phyloP scores from a whole-genome alignment of 1,140 invertebrate genomes.

The Adoxophyes honmai region DNA sequence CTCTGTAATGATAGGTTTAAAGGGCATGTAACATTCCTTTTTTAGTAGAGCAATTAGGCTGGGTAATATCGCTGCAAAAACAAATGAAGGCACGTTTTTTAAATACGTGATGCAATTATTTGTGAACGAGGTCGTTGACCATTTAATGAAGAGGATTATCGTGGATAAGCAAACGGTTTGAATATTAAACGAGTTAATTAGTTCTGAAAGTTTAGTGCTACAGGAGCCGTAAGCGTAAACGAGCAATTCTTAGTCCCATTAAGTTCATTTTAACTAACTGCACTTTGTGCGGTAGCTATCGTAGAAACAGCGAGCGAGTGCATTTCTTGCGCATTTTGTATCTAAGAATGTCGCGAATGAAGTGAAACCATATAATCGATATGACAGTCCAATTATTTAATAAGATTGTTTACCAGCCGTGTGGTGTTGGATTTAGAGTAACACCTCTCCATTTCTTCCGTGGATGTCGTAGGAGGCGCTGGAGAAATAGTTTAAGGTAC shows the following conservation, averaged over 20 bases:
- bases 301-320: conserved; percentile 1
- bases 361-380: too few relatives aligned
- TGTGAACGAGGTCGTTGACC: background rate
- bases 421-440: too few relatives aligned
- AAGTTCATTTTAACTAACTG: conserved; percentile 37
- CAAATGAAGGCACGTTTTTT: too few relatives aligned
- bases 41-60: conserved; percentile 21
- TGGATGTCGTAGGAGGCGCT: too few relatives aligned
- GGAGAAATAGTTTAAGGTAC: too few relatives aligned
- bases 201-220: background rate
- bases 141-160: background rate
- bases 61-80: background rate
- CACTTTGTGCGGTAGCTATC: conserved; percentile 33
- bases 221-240: background rate
- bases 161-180: background rate
- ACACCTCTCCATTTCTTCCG: too few relatives aligned
- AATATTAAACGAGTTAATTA: conserved; percentile 8
- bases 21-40: conserved; percentile 23
- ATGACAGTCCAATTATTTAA: too few relatives aligned
- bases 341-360: too few relatives aligned
- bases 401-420: too few relatives aligned
- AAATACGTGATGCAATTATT: too few relatives aligned
- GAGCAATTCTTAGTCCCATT: background rate
- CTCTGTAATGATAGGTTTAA: conserved; percentile 32
- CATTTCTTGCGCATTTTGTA: conserved; percentile 19